Base-by-base conservation (phyloP, 64 coral and sea anemone species). In the Montipora foliosa region DNA sequence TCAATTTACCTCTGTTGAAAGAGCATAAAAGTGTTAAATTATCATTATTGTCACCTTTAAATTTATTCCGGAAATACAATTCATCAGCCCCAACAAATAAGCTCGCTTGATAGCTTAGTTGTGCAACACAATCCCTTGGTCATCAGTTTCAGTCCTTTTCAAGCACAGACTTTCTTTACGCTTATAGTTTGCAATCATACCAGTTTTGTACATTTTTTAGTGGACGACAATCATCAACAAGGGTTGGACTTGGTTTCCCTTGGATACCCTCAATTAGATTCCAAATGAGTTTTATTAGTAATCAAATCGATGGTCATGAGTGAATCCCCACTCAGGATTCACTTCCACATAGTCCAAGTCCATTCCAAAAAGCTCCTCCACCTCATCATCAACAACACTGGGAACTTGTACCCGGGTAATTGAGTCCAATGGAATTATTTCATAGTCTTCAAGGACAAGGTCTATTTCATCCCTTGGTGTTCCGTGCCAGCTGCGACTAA, bases 401-500 rank as follows among this genome's bases (percentile, higher is more conserved):
- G 9, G 4, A 4, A 64, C 14, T 64, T 57, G 77, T 81, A 97
- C 84, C 69, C 95, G 83, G 21, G 79, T 76, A 19, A 97, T 89
- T 45, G 82, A 72, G n/a, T 91, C 89, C 47, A 97, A 73, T 60
- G 96, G 96, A 74, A 97, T 97, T 53, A 97, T 79, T 82, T 97
- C 96, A 92, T 97, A 97, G 7, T 97, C 96, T 78, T 97, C 96
- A 47, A 97, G 84, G 6, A 97, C 77, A 90, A 90, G 46, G 61
- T 97, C 96, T 15, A 97, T 90, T 47, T 88, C 77, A 75, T 97
- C 96, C 12, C 77, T 89, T 51, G 88, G 53, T 44, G 89, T 90
- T 60, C 96, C 96, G 77, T 97, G 96, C 96, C 96, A 97, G 66
- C 96, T 97, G 20, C 66, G 83, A 76, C 93, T 92, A 46, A 96